A percentile compares a stretch with the other conserved stretches of the same genome.
Conservation (phyloP, 1,140 invertebrate genomes). For the Latrodectus geometricus region DNA sequence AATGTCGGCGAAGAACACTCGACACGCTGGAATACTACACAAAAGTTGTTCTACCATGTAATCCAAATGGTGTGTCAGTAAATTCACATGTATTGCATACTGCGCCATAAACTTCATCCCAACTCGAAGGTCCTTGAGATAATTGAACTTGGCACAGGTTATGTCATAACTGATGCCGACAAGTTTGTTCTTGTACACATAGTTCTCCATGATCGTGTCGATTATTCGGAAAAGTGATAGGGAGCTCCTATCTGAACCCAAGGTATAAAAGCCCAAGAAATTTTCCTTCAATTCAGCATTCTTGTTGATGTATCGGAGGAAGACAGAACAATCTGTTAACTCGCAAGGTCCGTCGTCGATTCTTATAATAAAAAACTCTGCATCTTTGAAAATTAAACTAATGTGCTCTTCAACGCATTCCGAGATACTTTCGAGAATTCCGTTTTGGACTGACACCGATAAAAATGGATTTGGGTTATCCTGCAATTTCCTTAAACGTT, state of each 20-base stretch:
- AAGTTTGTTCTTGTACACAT: neutral
- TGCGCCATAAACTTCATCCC: neutral
- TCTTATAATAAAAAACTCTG: neutral
- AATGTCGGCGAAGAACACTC: neutral
- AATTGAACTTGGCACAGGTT: neutral
- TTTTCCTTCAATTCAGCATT: neutral
- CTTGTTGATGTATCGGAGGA: neutral
- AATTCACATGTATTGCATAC: neutral
- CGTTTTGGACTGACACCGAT: neutral
- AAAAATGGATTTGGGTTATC: neutral
- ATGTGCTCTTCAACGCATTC: neutral
- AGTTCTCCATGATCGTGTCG: neutral
- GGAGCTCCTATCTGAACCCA: neutral
- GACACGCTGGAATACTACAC: neutral
- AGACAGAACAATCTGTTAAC: neutral
- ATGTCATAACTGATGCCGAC: neutral
- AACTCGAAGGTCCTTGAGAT: neutral
- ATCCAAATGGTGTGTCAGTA: neutral
- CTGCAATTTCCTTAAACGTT: neutral
- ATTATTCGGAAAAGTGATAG: neutral
- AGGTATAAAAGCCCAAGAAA: neutral
- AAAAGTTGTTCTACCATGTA: neutral
- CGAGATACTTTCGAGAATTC: neutral
- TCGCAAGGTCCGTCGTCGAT: neutral
- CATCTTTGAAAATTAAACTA: neutral